These are phyloP conservation scores for Diarsia mendica DNA, from an alignment of 2,888 invertebrate species.

Conservation along the genomic window DNA sequence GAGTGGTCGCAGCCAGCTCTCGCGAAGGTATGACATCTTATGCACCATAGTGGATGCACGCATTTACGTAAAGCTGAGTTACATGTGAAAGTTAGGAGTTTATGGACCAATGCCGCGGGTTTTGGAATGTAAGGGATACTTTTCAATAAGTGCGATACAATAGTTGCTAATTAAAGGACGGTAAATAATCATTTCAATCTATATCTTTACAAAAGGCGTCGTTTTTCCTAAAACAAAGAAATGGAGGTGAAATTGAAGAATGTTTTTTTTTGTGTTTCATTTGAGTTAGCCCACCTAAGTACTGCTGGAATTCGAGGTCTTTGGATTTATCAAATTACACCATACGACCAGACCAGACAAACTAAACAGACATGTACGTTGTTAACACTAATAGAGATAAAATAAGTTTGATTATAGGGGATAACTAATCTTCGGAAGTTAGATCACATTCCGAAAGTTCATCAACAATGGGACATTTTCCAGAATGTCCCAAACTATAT, in stretches of 20 bases:
- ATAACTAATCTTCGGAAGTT: background rate
- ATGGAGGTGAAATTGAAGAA: no score
- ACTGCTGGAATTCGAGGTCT: no score
- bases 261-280: no score
- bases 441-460: background rate
- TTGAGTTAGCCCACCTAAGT: no score
- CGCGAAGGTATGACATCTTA: conserved; percentile 60
- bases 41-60: conserved; percentile 43
- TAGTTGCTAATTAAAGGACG: no score
- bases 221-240: no score
- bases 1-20: conserved; percentile 61
- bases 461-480: background rate
- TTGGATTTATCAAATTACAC: no score
- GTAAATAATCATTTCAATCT: background rate
- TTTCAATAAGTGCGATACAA: background rate
- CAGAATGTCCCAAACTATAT: background rate
- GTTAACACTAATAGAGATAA: background rate
- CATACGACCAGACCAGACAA: background rate
- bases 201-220: no score
- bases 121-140: conserved; percentile 37
- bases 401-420: background rate
- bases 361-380: background rate
- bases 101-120: conserved; percentile 56
- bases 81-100: conserved; percentile 58
- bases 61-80: conserved; percentile 54